These are phyloP conservation scores for Orthosia gothica DNA, from an alignment of 2,888 invertebrate genomes.

Conservation along the genomic window DNA sequence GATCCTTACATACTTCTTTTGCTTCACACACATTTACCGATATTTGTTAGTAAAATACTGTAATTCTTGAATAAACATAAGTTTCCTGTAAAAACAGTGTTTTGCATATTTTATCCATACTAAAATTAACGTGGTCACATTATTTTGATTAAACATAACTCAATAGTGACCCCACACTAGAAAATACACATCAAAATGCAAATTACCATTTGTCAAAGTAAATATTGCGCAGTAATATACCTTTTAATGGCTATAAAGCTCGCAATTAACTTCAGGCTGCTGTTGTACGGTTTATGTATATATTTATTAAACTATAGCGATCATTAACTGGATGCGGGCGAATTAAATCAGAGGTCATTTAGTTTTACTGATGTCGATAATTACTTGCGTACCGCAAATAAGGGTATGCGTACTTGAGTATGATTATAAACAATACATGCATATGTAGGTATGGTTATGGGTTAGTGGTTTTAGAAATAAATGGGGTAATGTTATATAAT, in stretches of 20 bases:
- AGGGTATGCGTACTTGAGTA: constrained; percentile 25
- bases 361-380: constrained; percentile 82
- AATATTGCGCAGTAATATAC: constrained; percentile 64
- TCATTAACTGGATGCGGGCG: constrained; percentile 75
- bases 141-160: constrained; percentile 38
- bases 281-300: constrained; percentile 54
- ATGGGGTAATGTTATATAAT: not conserved
- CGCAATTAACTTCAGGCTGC: constrained; percentile 66
- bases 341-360: constrained; percentile 83
- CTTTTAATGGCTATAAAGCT: constrained; percentile 69
- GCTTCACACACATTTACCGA: no score
- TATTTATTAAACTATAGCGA: constrained; percentile 75
- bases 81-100: not conserved
- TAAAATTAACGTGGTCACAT: constrained; percentile 11
- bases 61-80: not conserved
- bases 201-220: constrained; percentile 67
- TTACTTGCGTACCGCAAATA: constrained; percentile 69
- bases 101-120: not conserved
- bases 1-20: no score
- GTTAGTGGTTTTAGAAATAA: constrained; percentile 10
- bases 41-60: not conserved
- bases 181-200: constrained; percentile 61
- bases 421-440: constrained; percentile 15
- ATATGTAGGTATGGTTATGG: constrained; percentile 4
- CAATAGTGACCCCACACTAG: constrained; percentile 32